Evolutionary conservation across 2,888 invertebrate genomes (phyloP), one percentile per base, ranked within the genome.

Genomic region (Hydriomena furcata): DNA sequence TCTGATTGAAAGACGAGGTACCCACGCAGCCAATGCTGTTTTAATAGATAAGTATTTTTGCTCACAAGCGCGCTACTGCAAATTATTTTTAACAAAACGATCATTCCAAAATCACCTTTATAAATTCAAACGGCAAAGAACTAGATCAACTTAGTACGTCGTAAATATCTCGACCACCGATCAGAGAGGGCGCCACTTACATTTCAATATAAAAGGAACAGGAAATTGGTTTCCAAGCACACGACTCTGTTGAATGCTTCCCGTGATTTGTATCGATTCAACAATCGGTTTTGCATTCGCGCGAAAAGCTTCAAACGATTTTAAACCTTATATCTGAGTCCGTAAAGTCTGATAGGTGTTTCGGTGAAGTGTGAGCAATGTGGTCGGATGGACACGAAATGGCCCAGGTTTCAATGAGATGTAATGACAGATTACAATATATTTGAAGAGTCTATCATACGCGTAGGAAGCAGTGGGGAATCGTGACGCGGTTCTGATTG

Each of bases 151-250:
- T 37, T 36, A 7, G 41, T n/a, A n/a, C n/a, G 40, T 49, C 63
- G 68, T 72, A 71, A 76, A 76, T 71, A 61, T 63, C 55, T 52
- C 59, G 54, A 57, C 62, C 62, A 61, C 58, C 66, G 71, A 68
- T 66, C 73, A 67, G 61, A 71, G 76, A 76, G 74, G 71, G 77
- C 68, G 68, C 77, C 78, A 84, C 84, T 85, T 76, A 82, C 77
- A 86, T 84, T 88, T 81, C 85, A 86, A 88, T 87, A 82, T 83
- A 76, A 84, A 87, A 84, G 79, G 79, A 73, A 79, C 80, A 73
- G 88, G 89, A 89, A 88, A 89, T 89, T 89, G 87, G 83, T 86
- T 86, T 76, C 80, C 73, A 82, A 85, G 84, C 82, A 76, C 77
- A 76, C 73, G 72, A 72, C 70, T 74, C 66, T 69, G 68, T 71